Conservation (phyloP, 2,888 invertebrate species). For the Galerucella calmariensis region DNA sequence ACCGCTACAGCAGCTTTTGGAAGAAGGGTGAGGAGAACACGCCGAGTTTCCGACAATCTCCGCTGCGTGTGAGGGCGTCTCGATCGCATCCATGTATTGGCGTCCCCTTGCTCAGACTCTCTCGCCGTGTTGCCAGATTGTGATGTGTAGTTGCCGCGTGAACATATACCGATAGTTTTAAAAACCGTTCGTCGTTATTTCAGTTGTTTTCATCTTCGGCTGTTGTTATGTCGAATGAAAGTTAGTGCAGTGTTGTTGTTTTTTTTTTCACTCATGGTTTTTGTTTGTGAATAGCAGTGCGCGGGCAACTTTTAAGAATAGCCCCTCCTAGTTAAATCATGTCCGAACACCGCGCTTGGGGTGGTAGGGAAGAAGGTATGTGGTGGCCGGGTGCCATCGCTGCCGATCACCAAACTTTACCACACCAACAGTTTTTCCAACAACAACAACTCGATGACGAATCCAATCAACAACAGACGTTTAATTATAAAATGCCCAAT, state of each 20-base stretch:
- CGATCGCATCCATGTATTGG: constrained; percentile 60
- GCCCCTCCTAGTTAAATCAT: constrained; percentile 58
- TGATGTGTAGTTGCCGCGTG: constrained; percentile 57
- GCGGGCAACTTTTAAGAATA: constrained; percentile 40
- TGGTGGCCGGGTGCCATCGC: constrained; percentile 71
- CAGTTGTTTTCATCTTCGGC: constrained; percentile 39
- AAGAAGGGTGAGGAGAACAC: constrained; percentile 30
- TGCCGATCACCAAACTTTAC: constrained; percentile 62
- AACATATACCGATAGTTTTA: constrained; percentile 41
- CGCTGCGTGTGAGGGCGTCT: constrained; percentile 64
- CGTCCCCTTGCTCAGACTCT: constrained; percentile 58
- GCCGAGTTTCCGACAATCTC: constrained; percentile 43
- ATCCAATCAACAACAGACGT: constrained; percentile 75
- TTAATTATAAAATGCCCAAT: constrained; percentile 88
- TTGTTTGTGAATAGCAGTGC: constrained; percentile 49
- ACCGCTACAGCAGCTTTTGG: constrained; percentile 37
- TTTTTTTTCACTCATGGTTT: constrained; percentile 39
- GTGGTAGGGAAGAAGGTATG: constrained; percentile 72
- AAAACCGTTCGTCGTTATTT: constrained; percentile 23
- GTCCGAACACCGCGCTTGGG: constrained; percentile 77
- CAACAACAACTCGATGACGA: constrained; percentile 66
- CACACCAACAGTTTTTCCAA: constrained; percentile 57
- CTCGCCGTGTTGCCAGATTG: constrained; percentile 66
- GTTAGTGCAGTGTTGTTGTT: constrained; percentile 39
- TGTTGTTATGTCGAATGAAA: constrained; percentile 30